Evolutionary conservation across 2,113 vertebrate species (phyloP).

Genomic region (Crocuta crocuta): DNA sequence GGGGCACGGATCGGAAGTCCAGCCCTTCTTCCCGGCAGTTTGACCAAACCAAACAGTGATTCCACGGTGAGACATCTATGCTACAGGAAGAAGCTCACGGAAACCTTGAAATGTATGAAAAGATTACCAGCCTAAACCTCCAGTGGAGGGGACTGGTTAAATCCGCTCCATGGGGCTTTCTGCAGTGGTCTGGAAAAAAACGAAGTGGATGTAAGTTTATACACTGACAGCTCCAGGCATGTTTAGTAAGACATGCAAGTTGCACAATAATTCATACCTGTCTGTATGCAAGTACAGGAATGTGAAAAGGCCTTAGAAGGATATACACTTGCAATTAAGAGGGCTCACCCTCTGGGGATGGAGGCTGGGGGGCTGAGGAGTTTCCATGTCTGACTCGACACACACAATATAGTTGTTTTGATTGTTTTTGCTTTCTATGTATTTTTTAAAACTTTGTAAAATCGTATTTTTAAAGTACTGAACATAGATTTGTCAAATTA

Average conservation of each 20-base stretch:
- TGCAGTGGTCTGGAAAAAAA: not conserved
- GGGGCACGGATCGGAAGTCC: accelerated
- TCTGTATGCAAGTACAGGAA: not conserved
- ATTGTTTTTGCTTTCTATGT: not conserved
- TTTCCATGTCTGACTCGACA: not conserved
- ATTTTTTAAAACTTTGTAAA: not conserved
- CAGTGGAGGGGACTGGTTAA: accelerated
- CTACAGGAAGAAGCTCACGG: not conserved
- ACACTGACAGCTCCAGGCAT: too few relatives aligned
- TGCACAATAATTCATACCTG: too few relatives aligned
- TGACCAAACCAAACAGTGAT: not conserved
- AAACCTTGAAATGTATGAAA: not conserved
- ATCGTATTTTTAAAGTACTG: not conserved
- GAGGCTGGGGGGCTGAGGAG: accelerated
- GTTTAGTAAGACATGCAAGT: too few relatives aligned
- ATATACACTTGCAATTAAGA: not conserved
- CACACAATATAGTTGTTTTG: not conserved
- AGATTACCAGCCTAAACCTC: not conserved
- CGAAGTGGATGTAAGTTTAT: not conserved
- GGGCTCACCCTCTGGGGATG: not conserved
- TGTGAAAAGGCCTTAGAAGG: not conserved
- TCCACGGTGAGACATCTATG: not conserved
- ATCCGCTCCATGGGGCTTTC: not conserved
- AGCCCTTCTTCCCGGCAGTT: not conserved
- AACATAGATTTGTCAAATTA: not conserved